phyloP scores from a whole-genome alignment of 2,888 invertebrate genomes.

The Leucophenga maculata region DNA sequence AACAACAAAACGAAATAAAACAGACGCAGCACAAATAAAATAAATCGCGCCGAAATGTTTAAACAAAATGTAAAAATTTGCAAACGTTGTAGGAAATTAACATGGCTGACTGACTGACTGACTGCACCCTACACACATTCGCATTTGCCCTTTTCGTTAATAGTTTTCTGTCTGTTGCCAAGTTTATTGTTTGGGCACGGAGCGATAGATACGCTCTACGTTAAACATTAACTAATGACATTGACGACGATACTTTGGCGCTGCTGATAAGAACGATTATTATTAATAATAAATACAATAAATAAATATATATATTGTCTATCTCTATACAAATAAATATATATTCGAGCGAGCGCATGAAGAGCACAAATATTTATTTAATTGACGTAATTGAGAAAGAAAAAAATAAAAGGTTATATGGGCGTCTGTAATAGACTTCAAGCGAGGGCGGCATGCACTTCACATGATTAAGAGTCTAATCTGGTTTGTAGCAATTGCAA shows the following conservation, averaged over 20 bases:
- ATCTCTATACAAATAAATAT: not conserved
- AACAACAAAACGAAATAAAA: constrained; percentile 2
- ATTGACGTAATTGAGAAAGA: constrained; percentile 58
- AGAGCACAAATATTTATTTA: constrained; percentile 44
- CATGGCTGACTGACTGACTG: no score
- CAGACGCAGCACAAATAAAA: not conserved
- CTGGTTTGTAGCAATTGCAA: no score
- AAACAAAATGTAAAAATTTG: no score
- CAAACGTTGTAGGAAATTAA: no score
- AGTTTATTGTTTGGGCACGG: not conserved
- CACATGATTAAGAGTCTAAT: no score
- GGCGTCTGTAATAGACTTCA: constrained; percentile 36
- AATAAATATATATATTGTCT: not conserved
- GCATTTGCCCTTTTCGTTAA: no score
- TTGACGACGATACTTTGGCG: constrained; percentile 44
- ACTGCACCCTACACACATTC: no score
- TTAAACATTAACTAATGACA: constrained; percentile 9
- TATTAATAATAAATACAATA: not conserved
- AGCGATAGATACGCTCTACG: not conserved
- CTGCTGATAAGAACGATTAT: constrained; percentile 48
- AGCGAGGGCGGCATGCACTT: not conserved
- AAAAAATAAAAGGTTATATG: constrained; percentile 55
- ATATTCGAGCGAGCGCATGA: not conserved
- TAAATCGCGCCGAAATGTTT: not conserved
- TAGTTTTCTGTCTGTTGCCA: no score